Evolutionary conservation across 2,113 vertebrate genomes (phyloP).

Genomic region (Antigone vipio): DNA sequence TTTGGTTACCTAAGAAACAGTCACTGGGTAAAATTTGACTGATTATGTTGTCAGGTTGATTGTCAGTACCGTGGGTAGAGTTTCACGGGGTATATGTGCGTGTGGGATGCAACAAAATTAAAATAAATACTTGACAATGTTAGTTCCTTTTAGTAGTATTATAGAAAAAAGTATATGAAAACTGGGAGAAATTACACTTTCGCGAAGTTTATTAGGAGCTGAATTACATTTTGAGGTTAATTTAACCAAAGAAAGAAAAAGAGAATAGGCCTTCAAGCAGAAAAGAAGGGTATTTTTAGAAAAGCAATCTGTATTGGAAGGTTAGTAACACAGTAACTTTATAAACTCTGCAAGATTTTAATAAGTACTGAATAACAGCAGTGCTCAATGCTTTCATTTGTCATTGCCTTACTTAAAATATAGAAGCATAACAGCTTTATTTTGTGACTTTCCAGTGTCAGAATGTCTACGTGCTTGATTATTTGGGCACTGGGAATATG

Average conservation of each 20-base stretch:
- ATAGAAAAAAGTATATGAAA: neutral
- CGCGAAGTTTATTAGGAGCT: neutral
- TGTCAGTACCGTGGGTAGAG: slow-evolving; percentile 47
- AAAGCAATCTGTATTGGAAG: neutral
- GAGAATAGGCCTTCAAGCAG: neutral
- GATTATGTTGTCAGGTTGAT: slow-evolving; percentile 62
- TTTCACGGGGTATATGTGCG: neutral
- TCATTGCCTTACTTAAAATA: neutral
- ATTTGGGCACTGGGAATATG: neutral
- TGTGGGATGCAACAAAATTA: slow-evolving; percentile 4
- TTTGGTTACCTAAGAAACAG: slow-evolving; percentile 56
- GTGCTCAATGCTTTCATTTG: neutral
- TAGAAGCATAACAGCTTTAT: neutral
- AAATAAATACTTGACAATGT: slow-evolving; percentile 35
- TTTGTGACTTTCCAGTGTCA: neutral
- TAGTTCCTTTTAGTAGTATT: neutral
- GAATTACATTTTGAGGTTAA: neutral
- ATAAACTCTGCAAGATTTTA: neutral
- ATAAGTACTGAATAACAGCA: neutral
- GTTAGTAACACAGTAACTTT: neutral
- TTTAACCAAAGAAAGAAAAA: neutral
- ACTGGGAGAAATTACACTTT: neutral
- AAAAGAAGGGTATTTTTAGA: slow-evolving; percentile 13
- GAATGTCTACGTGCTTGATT: neutral
- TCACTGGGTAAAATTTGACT: slow-evolving; percentile 24